Conservation (phyloP, 92 coral and sea anemone genomes). For the Siderastrea radians region DNA sequence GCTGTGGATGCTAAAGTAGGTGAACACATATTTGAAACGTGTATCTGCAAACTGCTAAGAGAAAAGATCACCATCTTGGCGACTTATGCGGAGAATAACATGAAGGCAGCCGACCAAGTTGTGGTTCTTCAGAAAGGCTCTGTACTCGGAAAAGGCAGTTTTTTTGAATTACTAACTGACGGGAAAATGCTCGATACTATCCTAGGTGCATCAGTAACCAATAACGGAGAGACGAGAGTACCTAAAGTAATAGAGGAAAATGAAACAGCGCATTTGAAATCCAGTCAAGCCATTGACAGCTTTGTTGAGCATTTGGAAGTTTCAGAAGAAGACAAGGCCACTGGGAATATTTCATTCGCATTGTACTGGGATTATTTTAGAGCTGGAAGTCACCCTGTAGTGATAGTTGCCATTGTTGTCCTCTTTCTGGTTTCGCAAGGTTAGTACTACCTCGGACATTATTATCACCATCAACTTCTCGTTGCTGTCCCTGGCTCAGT, state of each 20-base stretch:
- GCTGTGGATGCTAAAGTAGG: conserved; percentile 38
- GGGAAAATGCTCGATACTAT: conserved; percentile 2
- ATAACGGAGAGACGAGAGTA: background rate
- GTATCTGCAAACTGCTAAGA: conserved; percentile 35
- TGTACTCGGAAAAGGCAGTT: conserved; percentile 10
- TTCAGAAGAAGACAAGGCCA: conserved; percentile 54
- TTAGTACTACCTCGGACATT: background rate
- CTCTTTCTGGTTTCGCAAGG: conserved; percentile 37
- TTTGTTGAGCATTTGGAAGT: conserved; percentile 7
- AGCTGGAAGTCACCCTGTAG: conserved; percentile 28
- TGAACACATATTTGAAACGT: conserved; percentile 22
- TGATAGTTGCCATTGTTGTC: conserved; percentile 1
- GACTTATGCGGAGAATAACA: conserved; percentile 27
- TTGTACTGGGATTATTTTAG: conserved; percentile 52
- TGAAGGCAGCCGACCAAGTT: conserved; percentile 27
- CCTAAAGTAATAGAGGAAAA: background rate
- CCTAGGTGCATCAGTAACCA: background rate
- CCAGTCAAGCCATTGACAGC: background rate
- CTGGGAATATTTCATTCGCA: conserved; percentile 32
- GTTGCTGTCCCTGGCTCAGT: background rate
- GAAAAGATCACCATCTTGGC: conserved; percentile 5
- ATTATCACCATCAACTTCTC: too few species aligned
- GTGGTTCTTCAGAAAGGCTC: conserved; percentile 24
- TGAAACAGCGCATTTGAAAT: background rate
- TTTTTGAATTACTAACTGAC: background rate